Evolutionary conservation across 2,797 vertebrate genomes (phyloP), one percentile per base, ranked within the genome.

Genomic region (Phyllotis vaccarum): DNA sequence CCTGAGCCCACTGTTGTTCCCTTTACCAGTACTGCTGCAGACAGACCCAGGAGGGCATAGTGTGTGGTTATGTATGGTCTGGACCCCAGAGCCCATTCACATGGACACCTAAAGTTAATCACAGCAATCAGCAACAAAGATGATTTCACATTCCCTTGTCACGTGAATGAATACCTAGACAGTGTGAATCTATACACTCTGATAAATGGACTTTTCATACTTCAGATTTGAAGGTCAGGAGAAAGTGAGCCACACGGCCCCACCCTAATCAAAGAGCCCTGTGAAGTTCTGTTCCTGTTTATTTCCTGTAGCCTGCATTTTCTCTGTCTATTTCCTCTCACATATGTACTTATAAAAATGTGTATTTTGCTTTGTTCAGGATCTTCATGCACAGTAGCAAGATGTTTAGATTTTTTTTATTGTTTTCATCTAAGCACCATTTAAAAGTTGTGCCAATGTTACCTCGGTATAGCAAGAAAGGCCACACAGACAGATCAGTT

Each of bases 341-440:
- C 49, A 64, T 64, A 34, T 80, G 14, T 46, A 64, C 56, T 88
- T 81, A 5, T 70, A 88, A 92, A 92, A 95, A 43, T 24, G 68
- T 1, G 0, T 31, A 43, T n/a, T 74, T 54, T 72, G 22, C 62
- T 92, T 87, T 60, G 46, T 82, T 37, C 75, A 66, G 74, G n/a
- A 40, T 72, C 40, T 92, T 86, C 74, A 64, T n/a, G 87, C 86
- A 64, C 79, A 31, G 21, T 81, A 85, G 4, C 78, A 46, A 27
- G 56, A 75, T 66, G 43, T 34, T 31, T 31, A 34, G 10, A 31
- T n/a, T 29, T 52, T 12, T 52, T 8, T 52, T 81, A 10, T 17
- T n/a, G n/a, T 81, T 89, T 93, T 93, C 14, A 66, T 78, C n/a
- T 70, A 90, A 90, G 27, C 9, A 37, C 27, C 87, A 27, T 79